Evolutionary conservation across 2,888 invertebrate species (phyloP).

Genomic region (Troides helena): DNA sequence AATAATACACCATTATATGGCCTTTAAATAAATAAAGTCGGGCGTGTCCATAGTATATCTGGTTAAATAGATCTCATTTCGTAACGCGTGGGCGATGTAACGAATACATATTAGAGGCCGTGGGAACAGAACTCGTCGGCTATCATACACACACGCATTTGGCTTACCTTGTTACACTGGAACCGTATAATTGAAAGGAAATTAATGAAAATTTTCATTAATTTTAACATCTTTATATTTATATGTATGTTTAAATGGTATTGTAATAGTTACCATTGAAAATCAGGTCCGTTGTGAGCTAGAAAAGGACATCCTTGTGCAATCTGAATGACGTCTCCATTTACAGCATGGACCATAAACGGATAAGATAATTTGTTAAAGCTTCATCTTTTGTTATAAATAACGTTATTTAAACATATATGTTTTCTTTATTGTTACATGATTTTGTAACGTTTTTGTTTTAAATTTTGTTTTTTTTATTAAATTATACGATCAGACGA

Average conservation of each 20-base stretch:
- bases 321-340: no score
- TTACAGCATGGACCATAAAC: no score
- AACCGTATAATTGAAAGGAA: neutral
- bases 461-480: no score
- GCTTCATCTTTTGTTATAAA: no score
- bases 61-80: constrained; percentile 27
- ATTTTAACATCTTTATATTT: neutral
- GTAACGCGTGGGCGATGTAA: constrained; percentile 30
- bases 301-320: no score
- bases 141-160: neutral
- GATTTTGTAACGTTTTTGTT: no score
- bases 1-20: constrained; percentile 24
- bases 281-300: no score
- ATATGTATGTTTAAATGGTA: neutral
- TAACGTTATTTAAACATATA: no score
- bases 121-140: constrained; percentile 21
- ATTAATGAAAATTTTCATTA: neutral
- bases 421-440: no score
- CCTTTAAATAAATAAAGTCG: constrained; percentile 29
- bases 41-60: constrained; percentile 23
- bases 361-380: no score
- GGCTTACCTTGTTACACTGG: neutral
- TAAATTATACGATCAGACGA: no score
- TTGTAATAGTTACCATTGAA: no score
- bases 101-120: constrained; percentile 31